Conservation (phyloP, 2,797 vertebrate genomes). For the Squalus acanthias region DNA sequence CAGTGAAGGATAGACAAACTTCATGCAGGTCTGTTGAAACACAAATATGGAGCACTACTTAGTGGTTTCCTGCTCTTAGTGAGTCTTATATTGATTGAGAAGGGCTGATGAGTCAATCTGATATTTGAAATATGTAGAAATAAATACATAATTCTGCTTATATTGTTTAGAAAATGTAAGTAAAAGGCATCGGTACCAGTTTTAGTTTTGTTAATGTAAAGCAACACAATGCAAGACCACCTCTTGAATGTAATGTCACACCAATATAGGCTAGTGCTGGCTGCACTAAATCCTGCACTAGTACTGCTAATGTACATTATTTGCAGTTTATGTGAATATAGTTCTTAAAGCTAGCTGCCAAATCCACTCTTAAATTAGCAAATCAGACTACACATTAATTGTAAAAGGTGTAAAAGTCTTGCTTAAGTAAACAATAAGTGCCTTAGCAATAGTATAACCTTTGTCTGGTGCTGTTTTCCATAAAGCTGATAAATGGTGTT, state of each 20-base stretch:
- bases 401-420: not conserved
- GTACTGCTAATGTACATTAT: not conserved
- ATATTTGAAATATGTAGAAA: not conserved
- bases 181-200: not conserved
- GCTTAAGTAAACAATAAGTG: not conserved
- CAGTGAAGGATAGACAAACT: not conserved
- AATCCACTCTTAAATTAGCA: not conserved
- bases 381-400: not conserved
- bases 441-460: not conserved
- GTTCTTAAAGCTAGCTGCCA: not conserved
- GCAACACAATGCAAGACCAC: not conserved
- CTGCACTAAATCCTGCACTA: not conserved
- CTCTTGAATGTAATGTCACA: not conserved
- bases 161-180: not conserved
- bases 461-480: not conserved
- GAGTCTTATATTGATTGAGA: not conserved
- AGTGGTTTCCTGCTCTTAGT: not conserved
- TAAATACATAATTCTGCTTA: not conserved
- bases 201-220: not conserved
- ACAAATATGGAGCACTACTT: not conserved
- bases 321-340: not conserved
- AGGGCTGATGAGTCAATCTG: not conserved
- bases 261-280: not conserved
- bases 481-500: not conserved
- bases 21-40: too few species aligned